Evolutionary conservation across 1,140 invertebrate species (phyloP).

Genomic region (Euura saliciscinereae): DNA sequence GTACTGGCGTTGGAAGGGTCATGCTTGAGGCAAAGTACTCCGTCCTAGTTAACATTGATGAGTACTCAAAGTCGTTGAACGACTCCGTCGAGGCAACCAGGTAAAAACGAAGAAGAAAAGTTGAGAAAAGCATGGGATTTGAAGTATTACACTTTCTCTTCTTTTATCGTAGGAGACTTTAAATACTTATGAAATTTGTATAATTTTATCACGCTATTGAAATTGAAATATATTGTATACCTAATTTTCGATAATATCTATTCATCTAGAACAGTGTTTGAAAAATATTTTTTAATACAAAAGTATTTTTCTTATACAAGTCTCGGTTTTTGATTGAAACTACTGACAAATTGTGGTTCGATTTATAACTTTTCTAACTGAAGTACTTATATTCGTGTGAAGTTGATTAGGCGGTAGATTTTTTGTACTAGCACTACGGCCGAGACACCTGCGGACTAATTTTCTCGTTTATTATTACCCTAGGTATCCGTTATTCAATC

Average conservation of each 20-base stretch:
- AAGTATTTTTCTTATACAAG: background rate
- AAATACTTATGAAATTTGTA: background rate
- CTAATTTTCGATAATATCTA: background rate
- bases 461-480: constrained; percentile 8
- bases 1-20: constrained; percentile 50
- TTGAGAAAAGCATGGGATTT: too few species aligned
- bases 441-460: background rate
- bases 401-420: background rate
- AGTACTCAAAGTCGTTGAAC: too few species aligned
- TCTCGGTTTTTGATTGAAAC: background rate
- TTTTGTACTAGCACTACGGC: background rate
- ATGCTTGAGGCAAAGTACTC: constrained; percentile 1
- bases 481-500: too few species aligned
- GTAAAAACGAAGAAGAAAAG: too few species aligned
- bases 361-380: background rate
- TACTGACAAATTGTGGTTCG: background rate
- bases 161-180: background rate
- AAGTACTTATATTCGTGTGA: too few species aligned
- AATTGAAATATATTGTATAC: too few species aligned
- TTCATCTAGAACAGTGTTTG: background rate
- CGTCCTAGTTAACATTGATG: too few species aligned
- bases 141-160: too few species aligned
- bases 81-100: too few species aligned
- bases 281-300: constrained; percentile 5
- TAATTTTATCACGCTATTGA: too few species aligned